Conservation (phyloP, 2,113 vertebrate species). For the Axis porcinus region DNA sequence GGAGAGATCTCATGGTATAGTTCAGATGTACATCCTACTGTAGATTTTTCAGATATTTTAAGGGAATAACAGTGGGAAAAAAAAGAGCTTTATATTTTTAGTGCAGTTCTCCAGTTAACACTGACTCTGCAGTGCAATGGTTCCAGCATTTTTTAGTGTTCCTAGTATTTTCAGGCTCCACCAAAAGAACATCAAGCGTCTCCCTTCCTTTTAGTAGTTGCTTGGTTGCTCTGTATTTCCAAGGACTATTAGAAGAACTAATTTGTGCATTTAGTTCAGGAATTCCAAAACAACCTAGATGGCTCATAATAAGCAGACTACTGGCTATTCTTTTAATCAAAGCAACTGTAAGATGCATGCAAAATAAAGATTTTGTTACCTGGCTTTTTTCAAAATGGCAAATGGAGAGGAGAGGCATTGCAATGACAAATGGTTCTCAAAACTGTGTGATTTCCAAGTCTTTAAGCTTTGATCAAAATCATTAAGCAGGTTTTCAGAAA, state of each 20-base stretch:
- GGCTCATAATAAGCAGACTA: neutral
- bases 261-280: neutral
- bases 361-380: neutral
- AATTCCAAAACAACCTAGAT: slow-evolving; percentile 15
- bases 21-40: neutral
- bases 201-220: slow-evolving; percentile 14
- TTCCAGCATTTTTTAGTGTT: neutral
- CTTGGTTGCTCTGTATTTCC: neutral
- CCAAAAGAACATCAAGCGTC: neutral
- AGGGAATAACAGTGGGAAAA: neutral
- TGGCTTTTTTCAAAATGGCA: neutral
- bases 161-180: neutral
- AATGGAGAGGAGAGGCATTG: neutral
- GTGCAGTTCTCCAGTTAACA: neutral
- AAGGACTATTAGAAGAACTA: slow-evolving; percentile 29
- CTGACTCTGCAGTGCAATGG: neutral
- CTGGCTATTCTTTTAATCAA: neutral
- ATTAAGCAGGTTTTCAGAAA: neutral
- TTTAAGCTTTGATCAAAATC: neutral
- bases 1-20: neutral
- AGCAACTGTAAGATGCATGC: neutral
- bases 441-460: neutral
- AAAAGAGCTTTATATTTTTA: neutral
- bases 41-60: slow-evolving; percentile 18
- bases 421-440: neutral